Base-by-base conservation (phyloP, 2,888 invertebrate species). In the Mamestra brassicae region DNA sequence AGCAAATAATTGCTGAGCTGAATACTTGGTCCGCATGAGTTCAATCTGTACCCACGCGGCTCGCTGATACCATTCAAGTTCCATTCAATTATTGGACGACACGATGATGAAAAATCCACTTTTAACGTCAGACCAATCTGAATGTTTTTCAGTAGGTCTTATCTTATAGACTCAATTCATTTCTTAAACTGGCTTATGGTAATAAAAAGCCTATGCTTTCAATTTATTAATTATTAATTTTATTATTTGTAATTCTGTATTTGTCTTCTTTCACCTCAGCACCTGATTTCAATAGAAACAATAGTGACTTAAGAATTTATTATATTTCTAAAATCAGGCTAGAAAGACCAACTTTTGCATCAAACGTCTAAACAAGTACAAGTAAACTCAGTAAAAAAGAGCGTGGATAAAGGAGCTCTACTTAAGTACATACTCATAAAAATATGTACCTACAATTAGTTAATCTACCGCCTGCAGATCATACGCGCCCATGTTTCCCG, bases 391-490 rank as follows among this genome's bases (percentile, higher is more conserved):
- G 50, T 50, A 2, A 47, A 52, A 64, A 26, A 50, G 26, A 47
- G 3, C 3, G 17, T 34, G 34, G 47, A 50, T 6, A 34, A 26
- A 10, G 4, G 15, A 42, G n/a, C n/a, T 34, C 13, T 4, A 60
- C 45, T 15, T 13, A 15, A 50, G 17, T 17, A 47, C 47, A 54
- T 34, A 34, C 47, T 50, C 68, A 58, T 78, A 66, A 70, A 54
- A 50, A 58, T 17, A 17, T 36, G 4, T 42, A 36, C 52, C 0
- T 52, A 52, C 72, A 76, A 79, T 83, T 75, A 80, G 34, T 72
- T 76, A 78, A 84, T 84, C 74, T 78, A 72, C 84, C 85, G 57
- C 85, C 85, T 76, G 71, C 66, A 62, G 84, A 68, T 77, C 69
- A 64, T 50, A 71, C 78, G 67, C 71, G 10, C 78, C 58, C 79